These are phyloP conservation scores for Callaeas wilsoni DNA, from an alignment of 2,113 vertebrate species.

Conservation along the genomic window DNA sequence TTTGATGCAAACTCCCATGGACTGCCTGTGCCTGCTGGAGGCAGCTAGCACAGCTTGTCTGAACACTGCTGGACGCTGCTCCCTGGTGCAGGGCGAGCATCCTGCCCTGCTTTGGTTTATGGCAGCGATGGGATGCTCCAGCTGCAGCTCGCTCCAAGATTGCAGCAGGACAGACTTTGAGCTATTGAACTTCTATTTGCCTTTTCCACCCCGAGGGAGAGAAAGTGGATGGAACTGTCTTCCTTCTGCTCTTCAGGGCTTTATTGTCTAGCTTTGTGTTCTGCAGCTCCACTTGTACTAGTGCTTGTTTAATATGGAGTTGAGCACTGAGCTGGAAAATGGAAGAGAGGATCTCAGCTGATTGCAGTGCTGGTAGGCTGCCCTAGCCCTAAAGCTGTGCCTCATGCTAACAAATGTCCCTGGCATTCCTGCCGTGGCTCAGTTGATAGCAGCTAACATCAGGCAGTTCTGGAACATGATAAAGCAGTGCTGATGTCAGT, in stretches of 20 bases:
- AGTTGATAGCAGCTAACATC: background rate
- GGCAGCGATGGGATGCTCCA: background rate
- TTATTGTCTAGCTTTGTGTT: constrained; percentile 33
- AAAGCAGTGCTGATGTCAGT: background rate
- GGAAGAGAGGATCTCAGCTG: constrained; percentile 37
- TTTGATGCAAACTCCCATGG: background rate
- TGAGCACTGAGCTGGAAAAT: constrained; percentile 63
- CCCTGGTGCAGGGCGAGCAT: background rate
- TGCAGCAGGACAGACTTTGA: background rate
- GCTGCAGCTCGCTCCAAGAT: background rate
- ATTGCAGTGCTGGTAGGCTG: constrained; percentile 51
- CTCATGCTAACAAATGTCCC: constrained; percentile 36
- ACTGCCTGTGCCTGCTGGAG: background rate
- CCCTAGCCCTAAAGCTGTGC: constrained; percentile 58
- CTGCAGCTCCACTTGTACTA: constrained; percentile 25
- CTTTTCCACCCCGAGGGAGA: background rate
- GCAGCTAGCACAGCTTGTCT: background rate
- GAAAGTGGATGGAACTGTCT: background rate
- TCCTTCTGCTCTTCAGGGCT: background rate
- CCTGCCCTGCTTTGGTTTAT: background rate
- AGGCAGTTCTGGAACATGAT: constrained; percentile 12
- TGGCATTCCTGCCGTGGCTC: constrained; percentile 17
- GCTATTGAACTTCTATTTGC: constrained; percentile 39
- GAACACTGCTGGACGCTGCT: background rate
- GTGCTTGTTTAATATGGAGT: constrained; percentile 49